These are phyloP conservation scores for Bilobella aurantiaca DNA, from an alignment of 1,140 invertebrate species.

Conservation along the genomic window DNA sequence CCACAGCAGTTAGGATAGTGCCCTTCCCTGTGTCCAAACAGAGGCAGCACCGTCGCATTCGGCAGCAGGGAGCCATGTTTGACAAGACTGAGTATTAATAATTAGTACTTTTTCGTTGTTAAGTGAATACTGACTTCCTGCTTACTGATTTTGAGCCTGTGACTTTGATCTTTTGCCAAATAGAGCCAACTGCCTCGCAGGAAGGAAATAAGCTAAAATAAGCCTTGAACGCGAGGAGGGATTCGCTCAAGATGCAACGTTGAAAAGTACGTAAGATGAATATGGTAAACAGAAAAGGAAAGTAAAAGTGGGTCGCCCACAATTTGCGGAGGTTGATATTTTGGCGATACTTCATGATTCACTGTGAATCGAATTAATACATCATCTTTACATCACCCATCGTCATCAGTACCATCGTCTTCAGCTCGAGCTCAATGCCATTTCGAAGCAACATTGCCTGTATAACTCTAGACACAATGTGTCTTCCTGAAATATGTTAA, in stretches of 20 bases:
- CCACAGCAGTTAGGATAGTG: conserved; percentile 19
- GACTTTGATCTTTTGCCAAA: background rate
- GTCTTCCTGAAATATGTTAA: too few relatives aligned
- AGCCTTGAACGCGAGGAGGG: background rate
- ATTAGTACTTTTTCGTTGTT: background rate
- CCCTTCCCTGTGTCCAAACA: conserved; percentile 32
- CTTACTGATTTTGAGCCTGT: background rate
- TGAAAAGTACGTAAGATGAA: too few relatives aligned
- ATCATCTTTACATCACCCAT: too few relatives aligned
- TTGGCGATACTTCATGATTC: conserved; percentile 14
- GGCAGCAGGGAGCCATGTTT: conserved; percentile 20
- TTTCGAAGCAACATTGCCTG: too few relatives aligned
- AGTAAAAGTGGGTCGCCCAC: conserved; percentile 31
- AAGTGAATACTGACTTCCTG: background rate
- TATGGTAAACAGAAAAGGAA: conserved; percentile 1
- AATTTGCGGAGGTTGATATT: conserved; percentile 26
- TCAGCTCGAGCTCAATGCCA: too few relatives aligned
- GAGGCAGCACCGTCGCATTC: conserved; percentile 30
- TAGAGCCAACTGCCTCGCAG: background rate
- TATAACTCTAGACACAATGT: too few relatives aligned
- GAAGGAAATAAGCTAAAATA: background rate
- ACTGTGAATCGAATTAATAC: background rate
- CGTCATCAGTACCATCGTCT: too few relatives aligned
- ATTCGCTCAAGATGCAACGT: too few relatives aligned
- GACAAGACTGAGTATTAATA: background rate